These are phyloP conservation scores for Tenthredo scrophulariae DNA, from an alignment of 2,888 invertebrate species.

Conservation along the genomic window DNA sequence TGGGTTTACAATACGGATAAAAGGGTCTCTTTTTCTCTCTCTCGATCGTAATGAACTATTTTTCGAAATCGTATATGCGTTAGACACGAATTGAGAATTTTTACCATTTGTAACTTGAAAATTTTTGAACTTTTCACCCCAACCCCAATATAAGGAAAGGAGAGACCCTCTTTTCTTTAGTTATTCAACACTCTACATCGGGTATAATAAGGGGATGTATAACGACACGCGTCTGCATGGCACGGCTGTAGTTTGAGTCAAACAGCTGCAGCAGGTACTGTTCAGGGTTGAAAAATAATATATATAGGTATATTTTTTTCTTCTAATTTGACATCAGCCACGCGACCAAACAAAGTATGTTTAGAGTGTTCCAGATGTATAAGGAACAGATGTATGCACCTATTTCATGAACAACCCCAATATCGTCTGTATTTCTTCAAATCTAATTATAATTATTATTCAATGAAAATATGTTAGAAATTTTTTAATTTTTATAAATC, in stretches of 20 bases:
- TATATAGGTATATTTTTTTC: not conserved
- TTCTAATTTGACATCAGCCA: constrained; percentile 34
- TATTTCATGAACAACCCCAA: not conserved
- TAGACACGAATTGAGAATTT: not conserved
- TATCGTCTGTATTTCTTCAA: not conserved
- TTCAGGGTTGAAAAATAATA: not conserved
- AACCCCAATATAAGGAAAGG: no score
- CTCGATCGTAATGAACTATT: no score
- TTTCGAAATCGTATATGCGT: no score
- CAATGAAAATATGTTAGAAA: no score
- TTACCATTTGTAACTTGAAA: no score
- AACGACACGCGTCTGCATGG: not conserved
- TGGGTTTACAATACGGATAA: no score
- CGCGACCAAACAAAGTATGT: constrained; percentile 25
- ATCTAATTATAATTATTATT: not conserved
- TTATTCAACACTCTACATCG: not conserved
- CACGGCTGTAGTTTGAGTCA: not conserved
- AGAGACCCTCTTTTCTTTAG: not conserved
- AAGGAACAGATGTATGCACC: not conserved
- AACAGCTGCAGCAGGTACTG: constrained; percentile 1
- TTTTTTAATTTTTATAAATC: no score
- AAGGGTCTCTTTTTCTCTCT: no score
- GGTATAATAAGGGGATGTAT: not conserved
- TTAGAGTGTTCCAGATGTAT: not conserved
- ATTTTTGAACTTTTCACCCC: no score